phyloP scores from a whole-genome alignment of 2,113 vertebrate genomes.

The Otis tarda region DNA sequence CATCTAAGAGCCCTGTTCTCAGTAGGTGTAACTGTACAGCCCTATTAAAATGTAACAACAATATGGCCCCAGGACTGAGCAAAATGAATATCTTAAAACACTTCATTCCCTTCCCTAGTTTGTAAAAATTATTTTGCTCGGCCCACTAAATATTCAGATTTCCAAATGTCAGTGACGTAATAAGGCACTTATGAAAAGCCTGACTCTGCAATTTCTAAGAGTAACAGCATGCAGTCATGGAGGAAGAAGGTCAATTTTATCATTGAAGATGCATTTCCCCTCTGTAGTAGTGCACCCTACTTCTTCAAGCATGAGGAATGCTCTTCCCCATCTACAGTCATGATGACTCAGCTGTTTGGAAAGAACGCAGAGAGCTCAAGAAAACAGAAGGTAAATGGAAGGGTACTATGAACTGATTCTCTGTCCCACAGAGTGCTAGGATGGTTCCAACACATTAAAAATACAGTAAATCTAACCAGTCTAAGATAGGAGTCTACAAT shows the following conservation, averaged over 20 bases:
- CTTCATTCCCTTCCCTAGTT: background rate
- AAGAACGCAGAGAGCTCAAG: background rate
- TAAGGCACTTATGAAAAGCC: background rate
- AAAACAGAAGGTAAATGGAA: background rate
- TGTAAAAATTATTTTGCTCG: background rate
- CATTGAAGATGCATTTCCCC: background rate
- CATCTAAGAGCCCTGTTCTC: background rate
- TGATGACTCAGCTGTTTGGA: background rate
- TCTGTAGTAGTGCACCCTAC: background rate
- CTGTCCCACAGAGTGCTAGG: background rate
- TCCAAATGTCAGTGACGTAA: background rate
- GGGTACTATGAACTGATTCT: background rate
- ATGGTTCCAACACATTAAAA: background rate
- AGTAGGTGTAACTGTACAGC: background rate
- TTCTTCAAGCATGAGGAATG: background rate
- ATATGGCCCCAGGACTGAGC: accelerated
- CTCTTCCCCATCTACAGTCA: background rate
- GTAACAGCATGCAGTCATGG: background rate
- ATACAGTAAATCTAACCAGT: accelerated
- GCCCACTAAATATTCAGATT: background rate
- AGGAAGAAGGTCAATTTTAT: background rate
- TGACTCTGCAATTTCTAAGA: accelerated
- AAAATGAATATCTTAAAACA: background rate
- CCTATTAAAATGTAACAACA: background rate
- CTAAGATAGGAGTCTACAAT: accelerated